Base-by-base conservation (phyloP, 2,797 vertebrate genomes). In the Threskiornis aethiopicus region DNA sequence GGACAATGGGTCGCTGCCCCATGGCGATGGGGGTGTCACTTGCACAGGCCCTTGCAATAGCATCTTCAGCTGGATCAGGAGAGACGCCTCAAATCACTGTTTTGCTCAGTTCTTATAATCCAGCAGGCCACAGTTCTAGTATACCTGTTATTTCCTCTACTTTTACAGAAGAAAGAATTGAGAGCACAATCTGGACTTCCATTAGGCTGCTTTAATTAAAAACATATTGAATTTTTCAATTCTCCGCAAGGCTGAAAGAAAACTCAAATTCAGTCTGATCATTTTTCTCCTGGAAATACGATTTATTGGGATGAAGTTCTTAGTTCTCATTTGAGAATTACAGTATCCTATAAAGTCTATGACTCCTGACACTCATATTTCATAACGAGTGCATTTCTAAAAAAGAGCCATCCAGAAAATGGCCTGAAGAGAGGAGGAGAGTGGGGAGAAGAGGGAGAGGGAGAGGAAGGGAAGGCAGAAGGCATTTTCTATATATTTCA, bases 311-410 rank as follows among this genome's bases (percentile, higher is more conserved):
- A 69, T 79, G 54, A 92, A 82, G 49, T 80, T n/a, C n/a, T n/a
- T n/a, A n/a, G n/a, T 90, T 94, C 64, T 25, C 87, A 70, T 87
- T 66, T 77, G 57, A 92, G 51, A 90, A 75, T 91, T 93, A 86
- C 54, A 86, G 37, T 70, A 71, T n/a, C 49, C 33, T 83, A 67
- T 87, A 51, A 94, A 87, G 31, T 42, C 57, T 84, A 59, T 87
- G 83, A 66, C 29, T 82, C 59, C 77, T 89, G 44, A 85, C 62
- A 69, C 16, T 88, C 16, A 16, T 58, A 84, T 84, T 78, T 85
- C 73, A 78, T 73, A 85, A 84, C 35, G 20, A 87, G 49, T 13
- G 28, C 12, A 42, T 77, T 77, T 81, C 65, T 75, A 42, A 84
- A 92, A 92, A 86, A 71, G 31, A 54, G 33, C 31, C 28, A 86